phyloP scores from a whole-genome alignment of 1,140 invertebrate species.

The Dinoponera quadriceps region DNA sequence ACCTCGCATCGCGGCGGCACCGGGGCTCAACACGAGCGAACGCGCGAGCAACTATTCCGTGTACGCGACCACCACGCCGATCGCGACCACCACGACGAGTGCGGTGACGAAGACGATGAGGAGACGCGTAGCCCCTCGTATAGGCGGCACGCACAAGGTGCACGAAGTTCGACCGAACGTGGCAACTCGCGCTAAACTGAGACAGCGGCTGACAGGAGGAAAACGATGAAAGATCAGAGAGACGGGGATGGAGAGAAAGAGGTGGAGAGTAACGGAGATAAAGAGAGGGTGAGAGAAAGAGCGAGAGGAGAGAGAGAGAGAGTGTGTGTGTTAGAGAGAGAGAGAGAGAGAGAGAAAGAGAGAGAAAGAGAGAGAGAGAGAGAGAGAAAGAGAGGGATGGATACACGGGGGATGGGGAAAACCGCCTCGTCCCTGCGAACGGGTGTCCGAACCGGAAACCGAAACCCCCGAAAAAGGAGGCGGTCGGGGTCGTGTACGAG shows the following conservation, averaged over 20 bases:
- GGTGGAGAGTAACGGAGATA: conserved; percentile 42
- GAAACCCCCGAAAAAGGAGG: conserved; percentile 71
- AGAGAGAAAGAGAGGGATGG: conserved; percentile 25
- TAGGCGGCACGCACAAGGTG: conserved; percentile 30
- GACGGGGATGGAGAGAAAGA: conserved; percentile 58
- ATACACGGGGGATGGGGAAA: conserved; percentile 56
- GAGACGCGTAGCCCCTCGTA: conserved; percentile 34
- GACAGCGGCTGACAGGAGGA: conserved; percentile 61
- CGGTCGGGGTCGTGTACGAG: conserved; percentile 72
- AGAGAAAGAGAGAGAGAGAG: conserved; percentile 9
- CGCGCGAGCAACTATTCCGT: conserved; percentile 11
- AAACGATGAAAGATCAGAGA: conserved; percentile 57
- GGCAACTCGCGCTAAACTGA: conserved; percentile 70
- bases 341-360: conserved; percentile 47
- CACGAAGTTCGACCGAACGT: conserved; percentile 38
- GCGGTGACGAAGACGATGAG: conserved; percentile 38
- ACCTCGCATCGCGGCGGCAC: conserved; percentile 36
- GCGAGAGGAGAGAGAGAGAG: conserved; percentile 33
- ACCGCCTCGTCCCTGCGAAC: conserved; percentile 68
- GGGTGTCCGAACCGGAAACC: conserved; percentile 71
- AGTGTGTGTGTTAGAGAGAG: conserved; percentile 17
- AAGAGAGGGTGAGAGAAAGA: conserved; percentile 19
- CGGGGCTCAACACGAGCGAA: conserved; percentile 19
- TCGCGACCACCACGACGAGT: conserved; percentile 35
- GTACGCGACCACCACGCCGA: conserved; percentile 22